Evolutionary conservation across 2,113 vertebrate species (phyloP).

Genomic region (Neopipo cinnamomea): DNA sequence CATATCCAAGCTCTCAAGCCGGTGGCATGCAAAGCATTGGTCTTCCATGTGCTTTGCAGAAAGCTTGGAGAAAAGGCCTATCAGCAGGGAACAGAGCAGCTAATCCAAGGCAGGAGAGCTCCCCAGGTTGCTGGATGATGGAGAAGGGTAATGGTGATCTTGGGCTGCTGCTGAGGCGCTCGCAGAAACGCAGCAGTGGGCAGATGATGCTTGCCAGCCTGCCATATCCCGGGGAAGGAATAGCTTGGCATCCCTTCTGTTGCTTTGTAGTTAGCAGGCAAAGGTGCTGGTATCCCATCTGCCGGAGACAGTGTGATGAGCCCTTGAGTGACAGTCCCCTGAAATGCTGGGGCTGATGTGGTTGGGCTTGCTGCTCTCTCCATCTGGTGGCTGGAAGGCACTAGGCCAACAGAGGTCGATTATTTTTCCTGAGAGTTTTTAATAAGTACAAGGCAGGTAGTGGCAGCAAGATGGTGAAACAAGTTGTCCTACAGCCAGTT

Average conservation of each 20-base stretch:
- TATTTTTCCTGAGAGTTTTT: neutral
- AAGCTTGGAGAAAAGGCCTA: neutral
- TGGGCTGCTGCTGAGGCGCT: neutral
- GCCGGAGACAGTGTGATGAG: neutral
- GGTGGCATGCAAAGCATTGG: neutral
- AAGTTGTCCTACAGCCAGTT: neutral
- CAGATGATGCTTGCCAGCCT: slow-evolving; percentile 23
- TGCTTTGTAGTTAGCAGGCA: neutral
- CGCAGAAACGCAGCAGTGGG: neutral
- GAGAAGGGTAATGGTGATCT: neutral
- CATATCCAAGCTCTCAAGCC: neutral
- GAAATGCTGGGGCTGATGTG: neutral
- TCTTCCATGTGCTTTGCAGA: neutral
- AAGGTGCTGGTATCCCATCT: slow-evolving; percentile 48
- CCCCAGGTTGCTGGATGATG: neutral
- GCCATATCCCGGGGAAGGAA: neutral
- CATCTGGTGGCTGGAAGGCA: slow-evolving; percentile 18
- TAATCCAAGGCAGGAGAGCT: neutral
- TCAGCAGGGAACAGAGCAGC: neutral
- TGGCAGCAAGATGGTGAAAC: neutral
- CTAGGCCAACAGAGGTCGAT: neutral
- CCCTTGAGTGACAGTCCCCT: neutral
- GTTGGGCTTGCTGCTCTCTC: neutral
- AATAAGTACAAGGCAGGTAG: neutral
- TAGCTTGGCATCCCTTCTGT: slow-evolving; percentile 11